Conservation (phyloP, 2,113 vertebrate genomes). For the Crypturellus undulatus region DNA sequence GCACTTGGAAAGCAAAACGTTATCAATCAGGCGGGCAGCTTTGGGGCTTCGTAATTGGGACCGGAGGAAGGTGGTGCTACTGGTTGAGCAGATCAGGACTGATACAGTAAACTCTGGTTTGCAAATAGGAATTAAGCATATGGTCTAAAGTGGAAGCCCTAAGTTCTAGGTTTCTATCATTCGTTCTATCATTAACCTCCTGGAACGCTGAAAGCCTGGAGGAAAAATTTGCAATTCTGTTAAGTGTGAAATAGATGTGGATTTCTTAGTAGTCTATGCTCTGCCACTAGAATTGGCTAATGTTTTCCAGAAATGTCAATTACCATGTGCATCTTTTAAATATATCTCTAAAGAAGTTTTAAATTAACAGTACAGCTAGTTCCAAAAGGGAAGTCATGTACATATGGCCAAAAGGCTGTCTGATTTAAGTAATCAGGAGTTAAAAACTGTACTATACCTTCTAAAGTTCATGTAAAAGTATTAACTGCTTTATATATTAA, state of each 20-base stretch:
- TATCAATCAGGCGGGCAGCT: background rate
- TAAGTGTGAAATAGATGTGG: slow-evolving; percentile 26
- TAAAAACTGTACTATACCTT: slow-evolving; percentile 55
- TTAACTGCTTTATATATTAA: slow-evolving; percentile 53
- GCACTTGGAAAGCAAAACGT: background rate
- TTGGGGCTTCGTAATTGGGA: background rate
- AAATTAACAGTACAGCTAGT: slow-evolving; percentile 60
- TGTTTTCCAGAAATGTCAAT: slow-evolving; percentile 30
- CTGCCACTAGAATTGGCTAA: slow-evolving; percentile 55
- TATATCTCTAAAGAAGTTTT: slow-evolving; percentile 47
- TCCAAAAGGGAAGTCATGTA: slow-evolving; percentile 45
- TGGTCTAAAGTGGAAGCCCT: slow-evolving; percentile 48
- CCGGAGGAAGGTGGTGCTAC: background rate
- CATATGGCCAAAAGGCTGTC: background rate
- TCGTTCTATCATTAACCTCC: slow-evolving; percentile 34
- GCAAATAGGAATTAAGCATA: background rate
- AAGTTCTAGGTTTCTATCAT: slow-evolving; percentile 19
- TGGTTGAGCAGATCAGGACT: background rate
- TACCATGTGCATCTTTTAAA: slow-evolving; percentile 47
- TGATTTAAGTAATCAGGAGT: slow-evolving; percentile 10
- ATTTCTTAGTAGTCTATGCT: background rate
- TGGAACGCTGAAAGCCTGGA: background rate
- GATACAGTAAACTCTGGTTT: background rate
- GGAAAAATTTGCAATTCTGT: slow-evolving; percentile 9
- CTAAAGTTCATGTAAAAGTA: slow-evolving; percentile 61